A percentile compares a stretch with the other conserved stretches of the same genome.
phyloP scores from a whole-genome alignment of 2,797 vertebrate species.

The Malacoctenus gilli region DNA sequence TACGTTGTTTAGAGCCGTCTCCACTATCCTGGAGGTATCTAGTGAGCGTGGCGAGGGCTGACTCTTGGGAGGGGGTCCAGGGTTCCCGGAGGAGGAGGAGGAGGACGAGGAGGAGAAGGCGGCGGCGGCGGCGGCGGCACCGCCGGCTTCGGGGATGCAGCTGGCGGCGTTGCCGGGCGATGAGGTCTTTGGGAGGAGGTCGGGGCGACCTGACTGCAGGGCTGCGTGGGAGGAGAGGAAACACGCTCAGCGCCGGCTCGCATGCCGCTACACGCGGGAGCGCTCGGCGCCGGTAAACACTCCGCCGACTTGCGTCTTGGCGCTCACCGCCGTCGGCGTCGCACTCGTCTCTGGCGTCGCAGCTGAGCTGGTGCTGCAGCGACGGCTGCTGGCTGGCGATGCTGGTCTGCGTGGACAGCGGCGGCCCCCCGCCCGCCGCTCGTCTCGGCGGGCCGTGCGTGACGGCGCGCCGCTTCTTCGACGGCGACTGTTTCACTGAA shows the following conservation, averaged over 20 bases:
- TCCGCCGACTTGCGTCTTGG: not conserved
- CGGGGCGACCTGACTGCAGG: slow-evolving; percentile 83
- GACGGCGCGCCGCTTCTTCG: slow-evolving; percentile 88
- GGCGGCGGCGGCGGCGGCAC: no score
- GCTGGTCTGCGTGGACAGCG: slow-evolving; percentile 70
- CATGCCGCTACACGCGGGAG: slow-evolving; percentile 40
- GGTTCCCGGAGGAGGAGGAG: slow-evolving; percentile 73
- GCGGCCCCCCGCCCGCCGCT: slow-evolving; percentile 49
- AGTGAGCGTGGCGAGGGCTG: slow-evolving; percentile 25
- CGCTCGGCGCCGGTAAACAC: slow-evolving; percentile 11
- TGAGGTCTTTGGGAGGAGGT: slow-evolving; percentile 85
- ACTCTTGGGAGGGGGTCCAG: slow-evolving; percentile 63
- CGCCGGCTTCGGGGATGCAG: slow-evolving; percentile 68
- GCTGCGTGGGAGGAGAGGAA: slow-evolving; percentile 65
- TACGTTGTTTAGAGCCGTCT: slow-evolving; percentile 62
- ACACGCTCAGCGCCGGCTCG: slow-evolving; percentile 3
- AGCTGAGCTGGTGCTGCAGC: slow-evolving; percentile 50
- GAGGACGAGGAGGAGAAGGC: slow-evolving; percentile 67
- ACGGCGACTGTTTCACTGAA: slow-evolving; percentile 88
- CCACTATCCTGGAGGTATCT: slow-evolving; percentile 38
- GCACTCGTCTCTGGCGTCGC: slow-evolving; percentile 56
- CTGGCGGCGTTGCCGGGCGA: slow-evolving; percentile 75
- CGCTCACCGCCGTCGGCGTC: slow-evolving; percentile 70
- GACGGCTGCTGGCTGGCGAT: slow-evolving; percentile 42
- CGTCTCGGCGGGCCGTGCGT: slow-evolving; percentile 73